Conservation (phyloP, 2,888 invertebrate genomes). For the Proisotoma minuta region DNA sequence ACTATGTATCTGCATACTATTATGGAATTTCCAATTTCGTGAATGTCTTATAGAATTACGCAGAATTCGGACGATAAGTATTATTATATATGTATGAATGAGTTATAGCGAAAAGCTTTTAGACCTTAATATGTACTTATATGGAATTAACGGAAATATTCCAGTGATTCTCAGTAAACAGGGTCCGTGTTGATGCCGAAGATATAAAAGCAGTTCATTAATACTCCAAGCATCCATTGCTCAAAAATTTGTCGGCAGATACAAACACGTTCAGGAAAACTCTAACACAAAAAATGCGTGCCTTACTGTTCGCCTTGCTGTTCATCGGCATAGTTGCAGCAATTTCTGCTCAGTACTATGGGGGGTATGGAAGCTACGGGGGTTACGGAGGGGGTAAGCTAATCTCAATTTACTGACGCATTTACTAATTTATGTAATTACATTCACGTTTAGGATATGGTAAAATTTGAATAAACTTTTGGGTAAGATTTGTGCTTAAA, state of each 20-base stretch:
- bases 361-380: constrained; percentile 17
- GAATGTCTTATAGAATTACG: not conserved
- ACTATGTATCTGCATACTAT: not conserved
- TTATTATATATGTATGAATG: not conserved
- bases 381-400: constrained; percentile 13
- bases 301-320: constrained; percentile 15
- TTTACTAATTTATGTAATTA: too few species aligned
- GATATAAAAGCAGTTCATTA: too few species aligned
- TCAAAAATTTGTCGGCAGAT: too few species aligned
- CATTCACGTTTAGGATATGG: too few species aligned
- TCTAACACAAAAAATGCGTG: constrained; percentile 14
- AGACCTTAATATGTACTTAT: not conserved
- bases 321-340: constrained; percentile 24
- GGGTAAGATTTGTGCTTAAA: too few species aligned
- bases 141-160: not conserved
- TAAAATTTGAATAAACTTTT: too few species aligned
- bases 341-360: constrained; percentile 19
- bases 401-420: too few species aligned
- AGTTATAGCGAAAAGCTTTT: not conserved
- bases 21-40: not conserved
- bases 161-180: too few species aligned
- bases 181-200: too few species aligned
- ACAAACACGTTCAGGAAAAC: not conserved
- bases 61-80: not conserved
- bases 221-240: too few species aligned